A percentile compares a stretch with the other conserved stretches of the same genome.
These are phyloP conservation scores for Pachymerium ferrugineum DNA, from an alignment of 2,888 invertebrate species.

Conservation along the genomic window DNA sequence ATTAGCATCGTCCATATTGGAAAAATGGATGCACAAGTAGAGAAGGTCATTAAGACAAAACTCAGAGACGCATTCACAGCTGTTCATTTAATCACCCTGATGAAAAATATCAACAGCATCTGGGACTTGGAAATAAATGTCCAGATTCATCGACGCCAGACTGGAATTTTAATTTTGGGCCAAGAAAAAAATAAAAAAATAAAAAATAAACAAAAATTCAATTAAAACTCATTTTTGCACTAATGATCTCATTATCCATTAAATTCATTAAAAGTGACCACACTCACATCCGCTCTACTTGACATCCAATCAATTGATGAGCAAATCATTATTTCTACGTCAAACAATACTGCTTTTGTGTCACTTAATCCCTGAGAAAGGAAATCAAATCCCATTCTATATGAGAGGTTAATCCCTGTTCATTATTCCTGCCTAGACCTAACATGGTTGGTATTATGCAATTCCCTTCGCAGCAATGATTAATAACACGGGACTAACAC, in stretches of 20 bases:
- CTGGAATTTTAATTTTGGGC: too few species aligned
- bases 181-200: not conserved
- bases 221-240: too few species aligned
- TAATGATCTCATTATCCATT: too few species aligned
- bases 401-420: not conserved
- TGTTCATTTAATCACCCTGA: not conserved
- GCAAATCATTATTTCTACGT: not conserved
- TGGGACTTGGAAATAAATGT: not conserved
- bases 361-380: too few species aligned
- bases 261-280: too few species aligned
- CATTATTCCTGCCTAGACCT: too few species aligned
- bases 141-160: too few species aligned
- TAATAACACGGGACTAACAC: not conserved
- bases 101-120: not conserved
- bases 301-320: not conserved
- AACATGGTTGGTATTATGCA: not conserved
- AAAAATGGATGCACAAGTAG: not conserved
- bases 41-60: not conserved
- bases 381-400: not conserved
- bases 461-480: not conserved
- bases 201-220: too few species aligned
- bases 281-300: too few species aligned
- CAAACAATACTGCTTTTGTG: too few species aligned
- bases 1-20: not conserved
- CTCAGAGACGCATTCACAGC: not conserved